Conservation (phyloP, 2,113 vertebrate species). For the Aptenodytes patagonicus region DNA sequence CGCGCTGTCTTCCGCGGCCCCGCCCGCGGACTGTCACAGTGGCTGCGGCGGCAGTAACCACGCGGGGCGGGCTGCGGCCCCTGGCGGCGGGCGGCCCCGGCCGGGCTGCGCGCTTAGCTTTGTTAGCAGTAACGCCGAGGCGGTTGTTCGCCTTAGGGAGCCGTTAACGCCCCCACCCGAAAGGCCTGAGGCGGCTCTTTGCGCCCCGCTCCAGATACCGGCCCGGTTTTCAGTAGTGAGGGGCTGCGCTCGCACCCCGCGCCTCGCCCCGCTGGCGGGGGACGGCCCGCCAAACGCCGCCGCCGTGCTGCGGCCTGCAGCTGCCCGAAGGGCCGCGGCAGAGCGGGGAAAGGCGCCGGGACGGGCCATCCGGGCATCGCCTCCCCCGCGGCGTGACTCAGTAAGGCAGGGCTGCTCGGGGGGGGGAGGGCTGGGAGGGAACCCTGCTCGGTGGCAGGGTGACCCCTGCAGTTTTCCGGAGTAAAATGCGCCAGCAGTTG, state of each 20-base stretch:
- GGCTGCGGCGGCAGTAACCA: too few species aligned
- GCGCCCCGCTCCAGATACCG: neutral
- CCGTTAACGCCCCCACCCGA: accelerated
- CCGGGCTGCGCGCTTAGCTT: too few species aligned
- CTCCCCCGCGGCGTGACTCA: accelerated
- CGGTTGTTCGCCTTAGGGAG: accelerated
- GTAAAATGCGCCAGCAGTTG: accelerated
- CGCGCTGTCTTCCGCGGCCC: too few species aligned
- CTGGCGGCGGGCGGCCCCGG: too few species aligned
- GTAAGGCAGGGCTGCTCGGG: neutral
- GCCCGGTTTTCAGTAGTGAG: neutral
- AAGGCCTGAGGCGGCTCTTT: neutral
- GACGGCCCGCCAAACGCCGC: neutral
- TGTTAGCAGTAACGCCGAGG: accelerated
- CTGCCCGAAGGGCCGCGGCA: too few species aligned
- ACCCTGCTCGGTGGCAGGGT: neutral
- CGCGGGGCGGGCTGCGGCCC: too few species aligned
- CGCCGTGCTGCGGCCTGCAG: neutral
- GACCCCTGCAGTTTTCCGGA: neutral
- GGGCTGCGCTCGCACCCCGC: neutral
- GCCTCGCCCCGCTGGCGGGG: neutral
- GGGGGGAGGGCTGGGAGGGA: accelerated
- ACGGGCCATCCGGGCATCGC: accelerated
- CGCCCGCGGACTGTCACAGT: too few species aligned
- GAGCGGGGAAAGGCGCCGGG: neutral